Evolutionary conservation across 37 sponge, comb jelly and placozoan genomes (phyloP).

Genomic region (Ianthella basta): DNA sequence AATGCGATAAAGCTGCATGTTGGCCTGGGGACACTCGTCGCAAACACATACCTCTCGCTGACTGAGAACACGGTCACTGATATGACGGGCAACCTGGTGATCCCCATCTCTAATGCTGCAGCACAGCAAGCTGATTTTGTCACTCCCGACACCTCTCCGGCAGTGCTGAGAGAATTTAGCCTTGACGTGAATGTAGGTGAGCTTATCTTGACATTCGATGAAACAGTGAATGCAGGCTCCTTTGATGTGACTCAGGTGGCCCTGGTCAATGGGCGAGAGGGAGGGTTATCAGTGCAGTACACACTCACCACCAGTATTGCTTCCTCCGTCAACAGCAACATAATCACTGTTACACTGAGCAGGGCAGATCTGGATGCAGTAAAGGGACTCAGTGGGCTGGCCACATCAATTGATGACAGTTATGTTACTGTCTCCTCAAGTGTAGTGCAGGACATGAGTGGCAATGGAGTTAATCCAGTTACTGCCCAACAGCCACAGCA

Average conservation of each 20-base stretch:
- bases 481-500: slow-evolving; percentile 47
- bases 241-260: slow-evolving; percentile 57
- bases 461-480: slow-evolving; percentile 39
- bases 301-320: slow-evolving; percentile 37
- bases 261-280: slow-evolving; percentile 45
- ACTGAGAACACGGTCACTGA: slow-evolving; percentile 53
- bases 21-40: slow-evolving; percentile 53
- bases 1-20: slow-evolving; percentile 71
- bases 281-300: slow-evolving; percentile 21
- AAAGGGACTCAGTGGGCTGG: slow-evolving; percentile 60
- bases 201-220: slow-evolving; percentile 70
- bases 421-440: slow-evolving; percentile 37
- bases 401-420: slow-evolving; percentile 56
- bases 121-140: slow-evolving; percentile 45
- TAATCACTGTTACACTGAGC: slow-evolving; percentile 53
- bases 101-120: slow-evolving; percentile 27
- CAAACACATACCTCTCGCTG: slow-evolving; percentile 70
- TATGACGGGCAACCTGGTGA: slow-evolving; percentile 68
- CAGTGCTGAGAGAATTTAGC: slow-evolving; percentile 53
- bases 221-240: slow-evolving; percentile 66
- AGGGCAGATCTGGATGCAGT: slow-evolving; percentile 69
- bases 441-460: slow-evolving; percentile 65
- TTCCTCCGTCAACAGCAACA: slow-evolving; percentile 43
- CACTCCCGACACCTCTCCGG: slow-evolving; percentile 45
- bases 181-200: slow-evolving; percentile 72